Percentiles rank a stretch among this genome's conserved stretches.
These are phyloP conservation scores for Clanis bilineata DNA, from an alignment of 2,888 invertebrate genomes.

Conservation along the genomic window DNA sequence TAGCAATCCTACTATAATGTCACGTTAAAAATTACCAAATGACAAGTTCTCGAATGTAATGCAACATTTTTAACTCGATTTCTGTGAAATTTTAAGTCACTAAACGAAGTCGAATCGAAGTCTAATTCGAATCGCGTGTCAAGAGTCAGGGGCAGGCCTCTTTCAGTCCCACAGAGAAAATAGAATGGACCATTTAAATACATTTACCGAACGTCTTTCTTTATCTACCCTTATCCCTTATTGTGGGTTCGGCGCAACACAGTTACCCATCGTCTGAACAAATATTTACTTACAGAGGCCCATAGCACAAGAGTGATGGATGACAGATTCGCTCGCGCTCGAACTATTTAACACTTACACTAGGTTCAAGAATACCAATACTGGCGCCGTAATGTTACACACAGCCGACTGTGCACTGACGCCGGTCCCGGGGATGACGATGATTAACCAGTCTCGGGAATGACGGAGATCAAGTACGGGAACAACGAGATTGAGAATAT, in stretches of 20 bases:
- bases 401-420: not conserved
- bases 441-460: no score
- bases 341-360: not conserved
- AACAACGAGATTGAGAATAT: not conserved
- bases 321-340: constrained; percentile 1
- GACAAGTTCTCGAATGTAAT: no score
- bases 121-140: no score
- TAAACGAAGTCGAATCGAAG: no score
- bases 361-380: constrained; percentile 7
- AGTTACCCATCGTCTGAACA: no score
- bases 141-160: no score
- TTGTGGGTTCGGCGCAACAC: no score
- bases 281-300: not conserved
- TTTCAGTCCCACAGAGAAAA: not conserved
- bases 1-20: no score
- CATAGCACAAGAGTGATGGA: not conserved
- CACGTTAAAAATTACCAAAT: no score
- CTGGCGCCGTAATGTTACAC: constrained; percentile 9
- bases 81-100: no score
- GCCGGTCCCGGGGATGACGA: not conserved
- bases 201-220: not conserved
- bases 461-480: not conserved
- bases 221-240: no score
- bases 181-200: not conserved
- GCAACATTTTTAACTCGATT: no score